A percentile compares a stretch with the other conserved stretches of the same genome.
phyloP scores from a whole-genome alignment of 2,113 vertebrate species.

The Phylloscopus trochiloides region DNA sequence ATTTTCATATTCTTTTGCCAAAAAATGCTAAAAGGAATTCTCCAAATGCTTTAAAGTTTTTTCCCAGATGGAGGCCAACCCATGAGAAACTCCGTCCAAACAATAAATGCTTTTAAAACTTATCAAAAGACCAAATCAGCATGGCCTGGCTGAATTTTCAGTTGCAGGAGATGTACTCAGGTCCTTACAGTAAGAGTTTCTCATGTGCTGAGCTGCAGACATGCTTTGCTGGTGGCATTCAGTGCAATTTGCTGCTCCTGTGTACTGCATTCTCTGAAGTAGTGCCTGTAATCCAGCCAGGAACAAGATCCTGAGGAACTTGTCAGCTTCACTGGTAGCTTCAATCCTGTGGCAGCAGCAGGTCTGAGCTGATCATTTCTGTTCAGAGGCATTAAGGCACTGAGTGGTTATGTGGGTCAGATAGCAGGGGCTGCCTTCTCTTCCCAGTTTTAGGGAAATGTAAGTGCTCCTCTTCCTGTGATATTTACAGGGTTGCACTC shows the following conservation, averaged over 20 bases:
- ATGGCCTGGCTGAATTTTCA: background rate
- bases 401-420: background rate
- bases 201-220: background rate
- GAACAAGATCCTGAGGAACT: background rate
- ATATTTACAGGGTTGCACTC: background rate
- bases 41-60: background rate
- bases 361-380: background rate
- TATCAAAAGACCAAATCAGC: background rate
- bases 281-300: background rate
- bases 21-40: background rate
- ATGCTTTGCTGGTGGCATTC: background rate
- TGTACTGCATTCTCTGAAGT: background rate
- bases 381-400: background rate
- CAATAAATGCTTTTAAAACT: background rate
- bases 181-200: background rate
- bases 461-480: background rate
- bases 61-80: background rate
- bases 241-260: background rate
- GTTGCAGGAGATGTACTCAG: background rate
- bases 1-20: background rate
- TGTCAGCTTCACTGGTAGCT: background rate
- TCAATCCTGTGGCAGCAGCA: background rate
- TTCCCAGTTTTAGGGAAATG: background rate
- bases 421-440: background rate
- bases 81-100: background rate